Percentiles rank a stretch among this genome's conserved stretches.
Evolutionary conservation across 2,888 invertebrate genomes (phyloP).

Genomic region (Tiliacea aurago): DNA sequence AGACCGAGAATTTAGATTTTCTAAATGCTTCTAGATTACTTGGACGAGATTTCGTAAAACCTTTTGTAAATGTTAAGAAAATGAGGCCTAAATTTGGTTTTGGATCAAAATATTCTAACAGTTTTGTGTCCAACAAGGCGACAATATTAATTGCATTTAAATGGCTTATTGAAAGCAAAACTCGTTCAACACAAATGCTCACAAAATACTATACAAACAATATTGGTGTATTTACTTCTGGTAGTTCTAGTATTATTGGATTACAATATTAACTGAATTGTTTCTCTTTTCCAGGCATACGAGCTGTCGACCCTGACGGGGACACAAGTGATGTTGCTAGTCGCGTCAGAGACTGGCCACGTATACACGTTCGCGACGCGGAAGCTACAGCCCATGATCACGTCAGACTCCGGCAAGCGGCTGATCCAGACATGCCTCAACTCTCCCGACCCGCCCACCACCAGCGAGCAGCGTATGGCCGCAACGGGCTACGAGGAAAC

Average conservation of each 20-base stretch:
- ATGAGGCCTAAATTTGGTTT: conserved; percentile 14
- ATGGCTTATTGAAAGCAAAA: conserved; percentile 4
- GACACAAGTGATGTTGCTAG: conserved; percentile 99
- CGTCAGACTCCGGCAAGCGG: conserved; percentile 98
- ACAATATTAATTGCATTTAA: not conserved
- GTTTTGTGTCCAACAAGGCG: not conserved
- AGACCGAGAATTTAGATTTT: conserved; percentile 29
- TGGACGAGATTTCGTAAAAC: conserved; percentile 5
- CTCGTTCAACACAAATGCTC: conserved; percentile 67
- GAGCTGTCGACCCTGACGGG: conserved; percentile 99
- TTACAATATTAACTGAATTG: conserved; percentile 34
- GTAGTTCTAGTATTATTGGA: not conserved
- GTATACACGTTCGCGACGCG: conserved; percentile 99
- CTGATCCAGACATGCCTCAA: conserved; percentile 99
- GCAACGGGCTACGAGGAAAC: conserved; percentile 99
- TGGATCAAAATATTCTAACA: conserved; percentile 1
- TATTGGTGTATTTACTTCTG: not conserved
- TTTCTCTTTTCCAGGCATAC: conserved; percentile 95
- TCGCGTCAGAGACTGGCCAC: conserved; percentile 99
- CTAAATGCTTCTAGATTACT: not conserved
- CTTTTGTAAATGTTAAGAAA: conserved; percentile 11
- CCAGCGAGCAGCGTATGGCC: conserved; percentile 98
- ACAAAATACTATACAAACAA: conserved; percentile 54
- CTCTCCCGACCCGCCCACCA: conserved; percentile 97
- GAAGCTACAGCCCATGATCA: conserved; percentile 99